Conservation (phyloP, 2,797 vertebrate species). For the Gobionotothen gibberifrons region DNA sequence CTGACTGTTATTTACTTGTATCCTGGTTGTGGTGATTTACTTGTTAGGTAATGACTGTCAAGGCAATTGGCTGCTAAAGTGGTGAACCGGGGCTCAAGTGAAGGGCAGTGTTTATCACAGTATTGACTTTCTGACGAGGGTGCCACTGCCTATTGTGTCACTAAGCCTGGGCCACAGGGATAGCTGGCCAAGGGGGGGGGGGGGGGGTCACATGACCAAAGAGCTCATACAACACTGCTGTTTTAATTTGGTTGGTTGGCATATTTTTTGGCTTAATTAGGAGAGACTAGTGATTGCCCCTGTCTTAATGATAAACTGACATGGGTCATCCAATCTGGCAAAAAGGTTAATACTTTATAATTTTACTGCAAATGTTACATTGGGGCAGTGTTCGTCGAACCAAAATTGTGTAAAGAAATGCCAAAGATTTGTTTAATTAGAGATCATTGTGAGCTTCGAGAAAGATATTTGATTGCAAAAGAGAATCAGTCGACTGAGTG, state of each 20-base stretch:
- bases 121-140: constrained; percentile 86
- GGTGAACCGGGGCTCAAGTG: constrained; percentile 81
- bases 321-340: background rate
- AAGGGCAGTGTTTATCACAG: constrained; percentile 83
- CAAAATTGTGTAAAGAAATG: background rate
- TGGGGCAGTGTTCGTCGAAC: background rate
- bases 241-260: background rate
- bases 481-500: background rate
- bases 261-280: background rate
- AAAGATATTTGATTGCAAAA: no score
- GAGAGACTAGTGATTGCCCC: background rate
- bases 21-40: constrained; percentile 88
- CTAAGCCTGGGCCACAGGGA: constrained; percentile 35
- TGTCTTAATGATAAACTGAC: background rate
- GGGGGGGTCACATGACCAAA: constrained; percentile 9
- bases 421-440: background rate
- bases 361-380: background rate
- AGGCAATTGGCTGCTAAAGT: constrained; percentile 85
- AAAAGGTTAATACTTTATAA: background rate
- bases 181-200: background rate
- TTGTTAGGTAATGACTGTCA: constrained; percentile 88
- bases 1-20: constrained; percentile 60
- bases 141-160: constrained; percentile 83
- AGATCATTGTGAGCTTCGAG: background rate
- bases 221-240: background rate